These are phyloP conservation scores for Sthenelais limicola DNA, from an alignment of 2,888 invertebrate genomes.

Conservation along the genomic window DNA sequence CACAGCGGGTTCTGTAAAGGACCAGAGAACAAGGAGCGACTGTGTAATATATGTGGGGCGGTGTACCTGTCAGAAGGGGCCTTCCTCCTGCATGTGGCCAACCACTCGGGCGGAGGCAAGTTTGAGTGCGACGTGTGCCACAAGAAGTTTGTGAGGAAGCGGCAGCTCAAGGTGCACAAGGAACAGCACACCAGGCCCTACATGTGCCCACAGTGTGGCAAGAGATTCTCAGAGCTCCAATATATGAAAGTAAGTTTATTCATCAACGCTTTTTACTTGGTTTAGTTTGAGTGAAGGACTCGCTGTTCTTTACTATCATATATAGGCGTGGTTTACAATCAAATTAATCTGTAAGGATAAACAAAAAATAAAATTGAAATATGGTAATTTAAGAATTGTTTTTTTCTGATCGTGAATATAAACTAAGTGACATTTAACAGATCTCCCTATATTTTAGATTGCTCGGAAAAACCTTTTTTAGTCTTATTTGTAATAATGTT, in stretches of 20 bases:
- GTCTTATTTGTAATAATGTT: too few species aligned
- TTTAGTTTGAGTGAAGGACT: background rate
- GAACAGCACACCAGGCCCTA: conserved; percentile 22
- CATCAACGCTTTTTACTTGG: background rate
- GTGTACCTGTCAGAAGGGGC: background rate
- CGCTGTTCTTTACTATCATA: background rate
- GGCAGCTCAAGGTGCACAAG: conserved; percentile 12
- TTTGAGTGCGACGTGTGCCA: background rate
- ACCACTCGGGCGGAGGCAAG: background rate
- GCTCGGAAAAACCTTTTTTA: too few species aligned
- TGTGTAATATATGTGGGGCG: conserved; percentile 12
- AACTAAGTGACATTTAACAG: too few species aligned
- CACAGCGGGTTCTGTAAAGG: background rate
- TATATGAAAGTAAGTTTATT: conserved; percentile 8
- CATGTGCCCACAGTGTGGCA: conserved; percentile 17
- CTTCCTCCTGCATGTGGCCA: conserved; percentile 3
- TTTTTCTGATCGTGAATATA: too few species aligned
- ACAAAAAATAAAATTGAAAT: background rate
- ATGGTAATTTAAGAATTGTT: too few species aligned
- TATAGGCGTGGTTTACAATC: background rate
- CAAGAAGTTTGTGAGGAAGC: background rate
- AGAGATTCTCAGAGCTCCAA: background rate
- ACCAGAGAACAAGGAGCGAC: background rate
- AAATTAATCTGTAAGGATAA: background rate
- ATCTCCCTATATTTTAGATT: too few species aligned